Evolutionary conservation across 2,888 invertebrate genomes (phyloP).

Genomic region (Automeris io): DNA sequence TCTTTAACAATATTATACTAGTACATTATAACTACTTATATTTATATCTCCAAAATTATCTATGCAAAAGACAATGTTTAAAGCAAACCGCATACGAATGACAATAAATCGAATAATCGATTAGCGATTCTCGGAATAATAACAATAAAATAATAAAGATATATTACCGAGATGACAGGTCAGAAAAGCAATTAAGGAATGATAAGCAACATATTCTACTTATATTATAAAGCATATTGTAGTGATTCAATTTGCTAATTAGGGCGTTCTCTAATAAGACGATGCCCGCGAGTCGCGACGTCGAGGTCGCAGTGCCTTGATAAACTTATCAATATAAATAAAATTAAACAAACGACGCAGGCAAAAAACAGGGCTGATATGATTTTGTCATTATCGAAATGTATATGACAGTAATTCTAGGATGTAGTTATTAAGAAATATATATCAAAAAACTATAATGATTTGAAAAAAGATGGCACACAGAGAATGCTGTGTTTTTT

Average conservation of each 20-base stretch:
- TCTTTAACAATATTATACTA: too few species aligned
- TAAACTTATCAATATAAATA: conserved; percentile 25
- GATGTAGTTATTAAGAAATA: background rate
- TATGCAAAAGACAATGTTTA: too few species aligned
- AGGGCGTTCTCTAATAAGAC: conserved; percentile 36
- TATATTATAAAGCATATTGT: conserved; percentile 24
- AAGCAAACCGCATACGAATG: too few species aligned
- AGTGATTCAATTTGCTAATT: conserved; percentile 51
- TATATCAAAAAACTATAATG: background rate
- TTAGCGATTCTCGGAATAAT: conserved; percentile 46
- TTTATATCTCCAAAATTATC: too few species aligned
- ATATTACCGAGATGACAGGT: conserved; percentile 52
- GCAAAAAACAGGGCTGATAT: background rate
- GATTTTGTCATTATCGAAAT: too few species aligned
- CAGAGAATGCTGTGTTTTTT: background rate
- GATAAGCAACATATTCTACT: conserved; percentile 44
- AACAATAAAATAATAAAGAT: conserved; percentile 32
- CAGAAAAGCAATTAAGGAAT: conserved; percentile 47
- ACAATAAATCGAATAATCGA: conserved; percentile 44
- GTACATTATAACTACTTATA: too few species aligned
- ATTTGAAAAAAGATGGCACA: background rate
- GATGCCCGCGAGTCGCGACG: too few species aligned
- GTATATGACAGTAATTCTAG: background rate
- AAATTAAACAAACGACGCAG: conserved; percentile 1
- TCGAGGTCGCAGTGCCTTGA: conserved; percentile 27